A percentile compares a stretch with the other conserved stretches of the same genome.
phyloP scores from a whole-genome alignment of 2,888 invertebrate genomes.

The Luperina nickerlii region DNA sequence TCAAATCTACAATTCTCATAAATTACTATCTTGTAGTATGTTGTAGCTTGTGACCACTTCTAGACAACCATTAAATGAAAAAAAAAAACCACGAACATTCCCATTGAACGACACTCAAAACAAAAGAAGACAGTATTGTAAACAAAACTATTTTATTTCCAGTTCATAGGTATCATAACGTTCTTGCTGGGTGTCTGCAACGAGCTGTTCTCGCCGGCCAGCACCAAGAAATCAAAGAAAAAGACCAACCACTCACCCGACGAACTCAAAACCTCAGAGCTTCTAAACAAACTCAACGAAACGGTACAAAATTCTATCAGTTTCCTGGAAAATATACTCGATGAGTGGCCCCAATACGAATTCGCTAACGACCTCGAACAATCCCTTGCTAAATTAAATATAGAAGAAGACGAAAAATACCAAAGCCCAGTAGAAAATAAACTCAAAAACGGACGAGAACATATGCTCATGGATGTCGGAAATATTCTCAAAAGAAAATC shows the following conservation, averaged over 20 bases:
- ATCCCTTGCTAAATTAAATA: constrained; percentile 80
- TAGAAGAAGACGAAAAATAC: constrained; percentile 76
- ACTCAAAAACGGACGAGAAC: constrained; percentile 86
- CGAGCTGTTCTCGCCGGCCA: constrained; percentile 87
- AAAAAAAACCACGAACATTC: neutral
- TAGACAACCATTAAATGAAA: neutral
- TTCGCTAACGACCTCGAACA: constrained; percentile 78
- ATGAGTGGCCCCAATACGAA: constrained; percentile 82
- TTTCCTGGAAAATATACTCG: constrained; percentile 83
- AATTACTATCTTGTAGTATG: neutral
- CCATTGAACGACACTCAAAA: too few relatives aligned
- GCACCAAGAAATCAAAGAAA: constrained; percentile 90
- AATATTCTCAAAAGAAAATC: constrained; percentile 89
- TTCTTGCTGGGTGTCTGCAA: constrained; percentile 90
- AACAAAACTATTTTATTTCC: constrained; percentile 60
- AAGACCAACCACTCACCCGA: constrained; percentile 87
- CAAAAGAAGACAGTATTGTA: neutral
- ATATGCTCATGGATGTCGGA: constrained; percentile 88
- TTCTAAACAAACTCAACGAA: constrained; percentile 79
- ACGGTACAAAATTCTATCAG: constrained; percentile 79
- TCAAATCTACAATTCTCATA: neutral
- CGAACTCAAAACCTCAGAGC: constrained; percentile 79
- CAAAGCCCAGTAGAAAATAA: constrained; percentile 84
- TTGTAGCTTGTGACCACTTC: too few relatives aligned
- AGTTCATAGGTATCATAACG: constrained; percentile 91